Evolutionary conservation across 2,113 vertebrate genomes (phyloP).

Genomic region (Benitochromis conjunctus): DNA sequence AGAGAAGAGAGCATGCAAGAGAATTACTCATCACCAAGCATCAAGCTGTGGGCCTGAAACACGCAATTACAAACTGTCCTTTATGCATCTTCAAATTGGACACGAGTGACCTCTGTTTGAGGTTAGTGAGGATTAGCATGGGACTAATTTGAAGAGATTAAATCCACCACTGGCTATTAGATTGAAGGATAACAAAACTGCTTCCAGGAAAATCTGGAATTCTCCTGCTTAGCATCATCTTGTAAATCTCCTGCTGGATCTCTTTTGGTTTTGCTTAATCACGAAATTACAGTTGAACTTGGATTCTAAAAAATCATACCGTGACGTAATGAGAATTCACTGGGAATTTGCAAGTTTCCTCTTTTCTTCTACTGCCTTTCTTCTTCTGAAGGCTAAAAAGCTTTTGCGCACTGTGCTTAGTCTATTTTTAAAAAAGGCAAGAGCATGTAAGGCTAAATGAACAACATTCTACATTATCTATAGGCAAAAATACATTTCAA

Average conservation of each 20-base stretch:
- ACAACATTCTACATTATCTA: neutral
- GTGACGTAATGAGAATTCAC: constrained; percentile 20
- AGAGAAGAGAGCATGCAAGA: constrained; percentile 17
- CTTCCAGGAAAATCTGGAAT: constrained; percentile 68
- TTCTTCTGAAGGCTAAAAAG: neutral
- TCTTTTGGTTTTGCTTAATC: constrained; percentile 44
- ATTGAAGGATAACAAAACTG: constrained; percentile 66
- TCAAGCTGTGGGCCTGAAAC: constrained; percentile 1
- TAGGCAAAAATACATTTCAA: neutral
- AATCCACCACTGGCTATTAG: constrained; percentile 65
- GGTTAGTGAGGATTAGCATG: constrained; percentile 71
- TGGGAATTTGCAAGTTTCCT: neutral
- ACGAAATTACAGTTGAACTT: constrained; percentile 43
- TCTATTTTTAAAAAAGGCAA: neutral
- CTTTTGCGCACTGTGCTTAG: neutral
- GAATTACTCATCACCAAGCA: constrained; percentile 19
- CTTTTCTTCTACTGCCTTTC: neutral
- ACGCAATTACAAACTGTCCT: constrained; percentile 48
- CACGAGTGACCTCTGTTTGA: constrained; percentile 64
- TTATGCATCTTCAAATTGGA: constrained; percentile 63
- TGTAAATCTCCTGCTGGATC: constrained; percentile 60
- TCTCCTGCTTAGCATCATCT: constrained; percentile 58
- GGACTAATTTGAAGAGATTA: constrained; percentile 75
- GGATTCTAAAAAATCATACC: constrained; percentile 31
- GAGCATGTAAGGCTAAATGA: neutral